Conservation (phyloP, 2,888 invertebrate species). For the Papilio protenor region DNA sequence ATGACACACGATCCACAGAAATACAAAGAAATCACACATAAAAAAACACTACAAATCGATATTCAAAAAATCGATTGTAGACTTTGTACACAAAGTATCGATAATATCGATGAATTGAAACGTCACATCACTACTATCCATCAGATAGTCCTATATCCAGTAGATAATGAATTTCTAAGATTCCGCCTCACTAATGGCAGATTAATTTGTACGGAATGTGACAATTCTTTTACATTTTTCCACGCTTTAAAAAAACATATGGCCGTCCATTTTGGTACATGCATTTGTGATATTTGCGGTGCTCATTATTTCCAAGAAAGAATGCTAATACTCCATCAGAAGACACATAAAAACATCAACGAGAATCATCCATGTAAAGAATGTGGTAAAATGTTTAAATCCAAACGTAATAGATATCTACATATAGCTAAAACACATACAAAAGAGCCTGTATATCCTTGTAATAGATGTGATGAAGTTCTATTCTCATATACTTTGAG, state of each 20-base stretch:
- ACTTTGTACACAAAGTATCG: conserved; percentile 62
- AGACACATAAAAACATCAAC: conserved; percentile 67
- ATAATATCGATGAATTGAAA: conserved; percentile 61
- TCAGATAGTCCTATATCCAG: conserved; percentile 53
- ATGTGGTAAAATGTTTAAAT: conserved; percentile 76
- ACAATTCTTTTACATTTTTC: conserved; percentile 60
- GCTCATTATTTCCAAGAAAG: conserved; percentile 78
- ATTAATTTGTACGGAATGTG: conserved; percentile 59
- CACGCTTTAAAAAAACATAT: conserved; percentile 74
- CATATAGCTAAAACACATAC: conserved; percentile 70
- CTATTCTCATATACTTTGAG: conserved; percentile 70
- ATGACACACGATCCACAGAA: conserved; percentile 63
- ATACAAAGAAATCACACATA: conserved; percentile 61
- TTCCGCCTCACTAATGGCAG: conserved; percentile 63
- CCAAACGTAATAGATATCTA: conserved; percentile 70
- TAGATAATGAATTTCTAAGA: conserved; percentile 64
- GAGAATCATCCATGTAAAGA: conserved; percentile 78
- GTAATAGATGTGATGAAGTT: conserved; percentile 72
- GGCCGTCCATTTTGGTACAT: conserved; percentile 75
- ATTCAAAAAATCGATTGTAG: conserved; percentile 69
- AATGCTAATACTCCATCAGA: conserved; percentile 73
- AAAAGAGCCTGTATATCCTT: conserved; percentile 73
- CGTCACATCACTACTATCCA: conserved; percentile 61
- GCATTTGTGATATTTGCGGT: conserved; percentile 74
- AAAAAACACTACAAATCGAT: conserved; percentile 66